Conservation (phyloP, 2,888 invertebrate genomes). For the Andrena marginata region DNA sequence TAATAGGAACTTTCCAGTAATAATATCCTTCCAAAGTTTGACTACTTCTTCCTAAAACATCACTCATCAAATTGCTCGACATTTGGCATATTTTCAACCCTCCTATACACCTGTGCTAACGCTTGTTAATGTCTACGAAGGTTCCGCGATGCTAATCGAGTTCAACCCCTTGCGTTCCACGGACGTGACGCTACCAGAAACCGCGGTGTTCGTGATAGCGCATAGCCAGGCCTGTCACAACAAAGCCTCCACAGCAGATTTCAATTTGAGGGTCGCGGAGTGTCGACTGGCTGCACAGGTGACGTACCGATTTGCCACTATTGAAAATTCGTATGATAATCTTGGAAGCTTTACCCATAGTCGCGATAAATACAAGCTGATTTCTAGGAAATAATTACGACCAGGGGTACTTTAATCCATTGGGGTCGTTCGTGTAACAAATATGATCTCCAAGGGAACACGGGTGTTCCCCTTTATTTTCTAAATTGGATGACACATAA, state of each 20-base stretch:
- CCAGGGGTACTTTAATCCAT: not conserved
- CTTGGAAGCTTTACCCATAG: not conserved
- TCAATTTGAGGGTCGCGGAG: conserved; percentile 97
- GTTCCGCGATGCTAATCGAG: conserved; percentile 96
- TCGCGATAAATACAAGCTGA: not conserved
- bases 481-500: too few species aligned
- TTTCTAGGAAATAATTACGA: not conserved
- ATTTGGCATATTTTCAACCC: not conserved
- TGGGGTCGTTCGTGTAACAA: too few species aligned
- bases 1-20: too few species aligned
- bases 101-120: not conserved
- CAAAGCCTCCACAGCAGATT: conserved; percentile 97
- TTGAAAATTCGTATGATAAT: not conserved
- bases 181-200: conserved; percentile 92
- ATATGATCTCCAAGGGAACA: too few species aligned
- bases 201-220: conserved; percentile 96
- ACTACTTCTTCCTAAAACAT: too few species aligned
- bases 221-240: conserved; percentile 95
- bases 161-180: conserved; percentile 94
- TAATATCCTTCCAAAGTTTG: too few species aligned
- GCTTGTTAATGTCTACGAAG: conserved; percentile 79
- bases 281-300: conserved; percentile 96
- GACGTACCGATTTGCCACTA: conserved; percentile 38
- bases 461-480: too few species aligned
- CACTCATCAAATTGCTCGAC: not conserved